A percentile compares a stretch with the other conserved stretches of the same genome.
phyloP scores from a whole-genome alignment of 2,113 vertebrate genomes.

The Oophaga pumilio region DNA sequence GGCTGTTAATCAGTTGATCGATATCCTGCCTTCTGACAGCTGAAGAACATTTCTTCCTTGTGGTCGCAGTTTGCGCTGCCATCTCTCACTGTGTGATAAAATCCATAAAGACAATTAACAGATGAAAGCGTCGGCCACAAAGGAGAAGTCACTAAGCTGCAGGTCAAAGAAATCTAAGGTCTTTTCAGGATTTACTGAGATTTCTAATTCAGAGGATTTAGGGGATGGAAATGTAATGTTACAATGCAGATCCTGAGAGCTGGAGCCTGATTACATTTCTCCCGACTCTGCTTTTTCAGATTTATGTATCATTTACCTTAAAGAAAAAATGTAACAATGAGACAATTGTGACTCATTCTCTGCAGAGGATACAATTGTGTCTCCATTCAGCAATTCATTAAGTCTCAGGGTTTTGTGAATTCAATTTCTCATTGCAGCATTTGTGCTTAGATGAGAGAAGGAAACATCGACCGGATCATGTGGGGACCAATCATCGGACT shows the following conservation, averaged over 20 bases:
- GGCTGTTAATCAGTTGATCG: neutral
- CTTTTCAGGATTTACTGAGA: neutral
- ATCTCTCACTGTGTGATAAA: neutral
- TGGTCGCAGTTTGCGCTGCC: neutral
- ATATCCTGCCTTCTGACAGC: neutral
- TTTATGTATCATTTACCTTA: neutral
- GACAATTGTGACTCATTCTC: neutral
- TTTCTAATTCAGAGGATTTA: neutral
- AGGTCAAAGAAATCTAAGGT: neutral
- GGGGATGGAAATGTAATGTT: neutral
- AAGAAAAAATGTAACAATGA: neutral
- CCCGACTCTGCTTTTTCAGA: neutral
- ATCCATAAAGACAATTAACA: conserved; percentile 47
- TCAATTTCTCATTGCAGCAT: neutral
- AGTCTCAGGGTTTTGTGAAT: neutral
- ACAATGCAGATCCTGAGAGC: neutral
- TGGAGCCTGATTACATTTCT: neutral
- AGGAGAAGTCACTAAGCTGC: neutral
- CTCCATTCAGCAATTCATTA: neutral
- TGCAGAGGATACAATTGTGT: neutral
- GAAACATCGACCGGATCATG: neutral
- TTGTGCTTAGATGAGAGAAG: neutral
- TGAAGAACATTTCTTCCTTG: neutral
- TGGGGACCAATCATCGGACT: too few species aligned
- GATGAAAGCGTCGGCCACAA: neutral